Percentiles rank a stretch among this genome's conserved stretches.
Evolutionary conservation across 2,113 vertebrate species (phyloP).

Genomic region (Thymallus thymallus): DNA sequence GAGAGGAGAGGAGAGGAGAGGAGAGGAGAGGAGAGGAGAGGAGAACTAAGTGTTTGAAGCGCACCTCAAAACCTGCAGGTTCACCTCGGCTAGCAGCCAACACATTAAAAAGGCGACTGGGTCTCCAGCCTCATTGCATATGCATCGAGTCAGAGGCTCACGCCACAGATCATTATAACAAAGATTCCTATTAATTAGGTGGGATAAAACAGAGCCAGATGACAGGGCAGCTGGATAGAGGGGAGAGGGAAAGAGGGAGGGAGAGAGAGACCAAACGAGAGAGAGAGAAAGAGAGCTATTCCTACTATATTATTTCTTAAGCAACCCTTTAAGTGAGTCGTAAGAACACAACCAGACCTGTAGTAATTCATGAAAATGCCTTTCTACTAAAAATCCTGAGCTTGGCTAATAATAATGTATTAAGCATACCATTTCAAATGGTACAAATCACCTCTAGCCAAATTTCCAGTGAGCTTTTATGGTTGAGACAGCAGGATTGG

Average conservation of each 20-base stretch:
- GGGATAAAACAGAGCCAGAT: slow-evolving; percentile 73
- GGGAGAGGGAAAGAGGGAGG: slow-evolving; percentile 43
- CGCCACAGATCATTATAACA: slow-evolving; percentile 77
- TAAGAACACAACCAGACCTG: not conserved
- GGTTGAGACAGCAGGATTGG: slow-evolving; percentile 37
- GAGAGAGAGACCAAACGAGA: slow-evolving; percentile 41
- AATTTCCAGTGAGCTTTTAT: slow-evolving; percentile 25
- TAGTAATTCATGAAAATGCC: not conserved
- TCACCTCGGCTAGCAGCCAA: slow-evolving; percentile 48
- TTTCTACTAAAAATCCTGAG: not conserved
- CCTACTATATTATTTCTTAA: not conserved
- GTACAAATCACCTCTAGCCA: slow-evolving; percentile 42
- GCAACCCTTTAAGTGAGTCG: not conserved
- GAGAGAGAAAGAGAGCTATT: not conserved
- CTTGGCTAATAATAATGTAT: not conserved
- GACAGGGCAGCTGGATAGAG: slow-evolving; percentile 67
- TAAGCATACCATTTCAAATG: not conserved
- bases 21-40: slow-evolving; percentile 7
- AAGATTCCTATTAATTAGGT: slow-evolving; percentile 80
- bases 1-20: slow-evolving; percentile 1
- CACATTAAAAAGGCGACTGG: slow-evolving; percentile 58
- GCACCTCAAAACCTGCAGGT: not conserved
- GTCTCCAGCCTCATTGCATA: slow-evolving; percentile 64
- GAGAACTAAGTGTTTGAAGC: slow-evolving; percentile 12
- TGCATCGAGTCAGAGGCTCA: slow-evolving; percentile 72